A percentile compares a stretch with the other conserved stretches of the same genome.
phyloP scores from a whole-genome alignment of 64 coral and sea anemone species.

The Dendrophyllia cribrosa region DNA sequence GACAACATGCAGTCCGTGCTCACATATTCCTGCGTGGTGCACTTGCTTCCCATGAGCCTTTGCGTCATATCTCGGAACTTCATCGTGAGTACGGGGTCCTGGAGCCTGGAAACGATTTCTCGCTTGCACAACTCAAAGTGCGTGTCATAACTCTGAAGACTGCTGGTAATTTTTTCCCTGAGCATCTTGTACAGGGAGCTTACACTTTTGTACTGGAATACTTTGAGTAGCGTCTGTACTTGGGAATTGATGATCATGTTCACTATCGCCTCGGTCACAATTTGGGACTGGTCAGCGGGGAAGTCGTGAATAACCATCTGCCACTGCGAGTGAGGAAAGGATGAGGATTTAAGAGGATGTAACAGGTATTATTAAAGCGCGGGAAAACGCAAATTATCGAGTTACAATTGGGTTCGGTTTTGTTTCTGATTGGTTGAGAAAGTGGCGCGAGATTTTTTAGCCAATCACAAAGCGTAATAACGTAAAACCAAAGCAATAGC shows the following conservation, averaged over 20 bases:
- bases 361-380: too few species aligned
- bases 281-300: constrained; percentile 74
- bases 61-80: constrained; percentile 85
- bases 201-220: constrained; percentile 98
- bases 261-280: constrained; percentile 86
- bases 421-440: too few species aligned
- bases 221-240: constrained; percentile 91
- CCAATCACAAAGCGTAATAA: too few species aligned
- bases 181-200: constrained; percentile 99
- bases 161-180: constrained; percentile 87
- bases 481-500: too few species aligned
- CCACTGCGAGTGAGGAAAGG: constrained; percentile 66
- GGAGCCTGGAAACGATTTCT: constrained; percentile 92
- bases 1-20: constrained; percentile 88
- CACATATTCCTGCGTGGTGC: constrained; percentile 84
- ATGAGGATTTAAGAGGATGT: too few species aligned
- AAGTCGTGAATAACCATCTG: constrained; percentile 99
- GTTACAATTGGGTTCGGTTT: too few species aligned
- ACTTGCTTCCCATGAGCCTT: constrained; percentile 78
- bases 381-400: too few species aligned
- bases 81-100: constrained; percentile 81
- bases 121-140: constrained; percentile 94
- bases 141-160: constrained; percentile 76
- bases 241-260: constrained; percentile 98
- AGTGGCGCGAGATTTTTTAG: too few species aligned